Percentiles rank a stretch among this genome's conserved stretches.
These are phyloP conservation scores for Acanthaster planci DNA, from an alignment of 35 echinoderm and acorn worm species.

Conservation along the genomic window DNA sequence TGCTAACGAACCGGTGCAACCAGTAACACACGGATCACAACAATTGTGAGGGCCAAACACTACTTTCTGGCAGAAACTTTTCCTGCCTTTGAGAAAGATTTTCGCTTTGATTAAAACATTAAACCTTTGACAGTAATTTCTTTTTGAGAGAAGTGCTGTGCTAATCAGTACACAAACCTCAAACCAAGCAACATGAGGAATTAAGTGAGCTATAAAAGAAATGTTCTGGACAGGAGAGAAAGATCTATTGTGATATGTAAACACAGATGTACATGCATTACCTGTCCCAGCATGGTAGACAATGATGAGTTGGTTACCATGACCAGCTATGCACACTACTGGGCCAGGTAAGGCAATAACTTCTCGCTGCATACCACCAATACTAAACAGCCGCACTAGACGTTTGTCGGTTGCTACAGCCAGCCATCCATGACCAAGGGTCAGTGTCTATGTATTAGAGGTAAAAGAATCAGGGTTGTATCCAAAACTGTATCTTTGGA, in stretches of 20 bases:
- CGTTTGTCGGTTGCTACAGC: conserved; percentile 94
- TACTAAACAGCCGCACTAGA: conserved; percentile 68
- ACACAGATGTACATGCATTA: conserved; percentile 10
- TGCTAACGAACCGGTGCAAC: too few relatives aligned
- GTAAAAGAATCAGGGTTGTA: too few relatives aligned
- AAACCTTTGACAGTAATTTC: too few relatives aligned
- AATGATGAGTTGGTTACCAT: conserved; percentile 78
- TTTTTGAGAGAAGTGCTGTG: too few relatives aligned
- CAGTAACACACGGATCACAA: too few relatives aligned
- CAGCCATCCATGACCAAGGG: conserved; percentile 71
- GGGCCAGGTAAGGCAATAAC: conserved; percentile 84
- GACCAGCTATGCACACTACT: conserved; percentile 77
- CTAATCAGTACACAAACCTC: too few relatives aligned
- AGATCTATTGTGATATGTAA: too few relatives aligned
- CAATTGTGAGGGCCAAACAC: too few relatives aligned
- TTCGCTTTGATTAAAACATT: too few relatives aligned
- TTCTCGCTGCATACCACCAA: conserved; percentile 81
- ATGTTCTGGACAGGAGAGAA: not conserved
- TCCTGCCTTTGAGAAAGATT: too few relatives aligned
- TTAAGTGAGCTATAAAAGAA: not conserved
- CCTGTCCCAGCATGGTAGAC: conserved; percentile 85
- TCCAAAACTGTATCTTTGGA: too few relatives aligned
- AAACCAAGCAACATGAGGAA: not conserved
- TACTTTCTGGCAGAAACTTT: too few relatives aligned
- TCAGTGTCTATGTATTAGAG: conserved; percentile 48